Evolutionary conservation across 2,113 vertebrate species (phyloP), one percentile per base, ranked within the genome.

Genomic region (Acrocephalus kingi): DNA sequence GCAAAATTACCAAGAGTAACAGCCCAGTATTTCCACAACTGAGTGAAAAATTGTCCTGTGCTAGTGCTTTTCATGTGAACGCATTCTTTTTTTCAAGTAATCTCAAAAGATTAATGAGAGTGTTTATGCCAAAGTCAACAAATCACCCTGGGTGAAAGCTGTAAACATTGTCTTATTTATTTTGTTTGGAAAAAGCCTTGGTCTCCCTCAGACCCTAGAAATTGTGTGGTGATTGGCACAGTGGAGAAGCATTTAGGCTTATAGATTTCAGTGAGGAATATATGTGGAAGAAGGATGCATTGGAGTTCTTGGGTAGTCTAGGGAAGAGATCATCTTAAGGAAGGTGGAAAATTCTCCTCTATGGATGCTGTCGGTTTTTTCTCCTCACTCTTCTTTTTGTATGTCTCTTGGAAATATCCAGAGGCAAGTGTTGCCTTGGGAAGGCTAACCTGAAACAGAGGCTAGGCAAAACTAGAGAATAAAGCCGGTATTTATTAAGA

Each of bases 91-190:
- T 69, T 78, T 24, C 2, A 22, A 87, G 49, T 61, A 78, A 74
- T 59, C 7, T 63, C 30, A 7, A 49, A 85, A 58, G 61, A 72
- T 92, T 87, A 51, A 55, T 39, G 35, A 91, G 45, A 8, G 39
- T 62, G 20, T 77, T 94, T 90, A 45, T 86, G 87, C 73, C 91
- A 91, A 91, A 90, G 54, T 61, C 69, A n/a, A 43, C 58, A 92
- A 87, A 92, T 72, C 80, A 79, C 66, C 27, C 62, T 89, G 43
- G 20, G 25, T 73, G 89, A 95, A 89, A 93, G 25, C 41, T 90
- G 39, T 71, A 63, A 95, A 81, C 17, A 39, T 90, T 63, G 54
- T 86, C 33, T 56, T 84, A 39, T 8, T 88, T 74, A 39, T 72
- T 89, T 89, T 72, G n/a, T 4, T 61, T 94, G 78, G 59, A 71